Percentiles rank a stretch among this genome's conserved stretches.
phyloP scores from a whole-genome alignment of 2,113 vertebrate genomes.

The Lepisosteus oculatus region DNA sequence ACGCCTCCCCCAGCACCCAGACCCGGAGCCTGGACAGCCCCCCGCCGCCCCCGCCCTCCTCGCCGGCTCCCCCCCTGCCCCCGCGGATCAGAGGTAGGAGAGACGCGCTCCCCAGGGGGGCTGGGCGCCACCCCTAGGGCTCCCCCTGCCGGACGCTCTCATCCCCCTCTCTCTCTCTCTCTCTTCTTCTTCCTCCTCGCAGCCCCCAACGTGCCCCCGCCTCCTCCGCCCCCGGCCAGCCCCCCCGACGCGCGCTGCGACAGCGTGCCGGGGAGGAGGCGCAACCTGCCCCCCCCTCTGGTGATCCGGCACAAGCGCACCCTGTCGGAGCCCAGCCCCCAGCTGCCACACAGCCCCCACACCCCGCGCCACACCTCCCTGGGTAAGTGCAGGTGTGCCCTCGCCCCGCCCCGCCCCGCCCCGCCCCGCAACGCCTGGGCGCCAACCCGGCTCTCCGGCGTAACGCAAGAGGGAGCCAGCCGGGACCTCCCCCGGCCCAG shows the following conservation, averaged over 20 bases:
- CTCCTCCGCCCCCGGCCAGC: conserved; percentile 38
- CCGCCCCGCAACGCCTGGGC: neutral
- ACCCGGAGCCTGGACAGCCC: conserved; percentile 32
- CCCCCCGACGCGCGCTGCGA: conserved; percentile 29
- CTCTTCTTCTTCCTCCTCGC: neutral
- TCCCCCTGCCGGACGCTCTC: neutral
- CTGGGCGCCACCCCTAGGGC: neutral
- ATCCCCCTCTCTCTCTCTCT: neutral
- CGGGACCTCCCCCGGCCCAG: too few relatives aligned
- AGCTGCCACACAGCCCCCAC: conserved; percentile 45
- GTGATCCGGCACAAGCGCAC: conserved; percentile 55
- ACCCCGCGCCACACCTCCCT: conserved; percentile 21
- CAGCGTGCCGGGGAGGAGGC: conserved; percentile 36
- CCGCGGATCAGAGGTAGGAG: conserved; percentile 50
- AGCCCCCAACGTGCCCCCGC: conserved; percentile 48
- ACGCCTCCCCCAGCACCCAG: conserved; percentile 1
- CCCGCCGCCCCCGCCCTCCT: conserved; percentile 34
- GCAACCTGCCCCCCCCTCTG: conserved; percentile 42
- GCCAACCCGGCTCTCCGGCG: too few relatives aligned
- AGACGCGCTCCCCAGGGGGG: neutral
- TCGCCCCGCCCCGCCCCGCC: neutral
- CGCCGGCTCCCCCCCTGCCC: conserved; percentile 41
- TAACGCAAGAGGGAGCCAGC: too few relatives aligned
- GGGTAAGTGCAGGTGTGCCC: conserved; percentile 33
- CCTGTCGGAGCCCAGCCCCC: conserved; percentile 50